These are phyloP conservation scores for Ophiothrix spiculata DNA, from an alignment of 35 echinoderm and acorn worm species.

Conservation along the genomic window DNA sequence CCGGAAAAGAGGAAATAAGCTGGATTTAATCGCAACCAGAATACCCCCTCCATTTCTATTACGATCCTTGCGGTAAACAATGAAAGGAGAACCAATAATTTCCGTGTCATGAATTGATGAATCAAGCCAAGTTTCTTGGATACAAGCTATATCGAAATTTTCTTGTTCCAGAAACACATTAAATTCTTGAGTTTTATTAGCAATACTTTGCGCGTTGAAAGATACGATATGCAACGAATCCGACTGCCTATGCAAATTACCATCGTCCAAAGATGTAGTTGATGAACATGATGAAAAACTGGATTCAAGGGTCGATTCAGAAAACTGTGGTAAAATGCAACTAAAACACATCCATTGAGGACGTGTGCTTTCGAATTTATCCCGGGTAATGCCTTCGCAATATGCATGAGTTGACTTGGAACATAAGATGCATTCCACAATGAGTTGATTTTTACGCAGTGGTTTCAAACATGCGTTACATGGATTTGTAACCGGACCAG, in stretches of 20 bases:
- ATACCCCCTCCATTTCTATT: neutral
- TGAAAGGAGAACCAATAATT: neutral
- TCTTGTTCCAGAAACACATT: neutral
- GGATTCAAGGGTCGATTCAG: neutral
- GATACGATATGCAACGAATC: neutral
- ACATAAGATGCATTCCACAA: neutral
- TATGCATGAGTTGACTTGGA: neutral
- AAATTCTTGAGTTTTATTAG: neutral
- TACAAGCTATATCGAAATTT: neutral
- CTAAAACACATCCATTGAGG: neutral
- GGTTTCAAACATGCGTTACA: neutral
- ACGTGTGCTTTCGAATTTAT: neutral
- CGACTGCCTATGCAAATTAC: neutral
- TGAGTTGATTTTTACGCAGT: neutral
- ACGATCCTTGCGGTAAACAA: neutral
- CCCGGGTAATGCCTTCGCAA: neutral
- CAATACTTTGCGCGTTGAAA: neutral
- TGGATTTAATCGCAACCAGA: neutral
- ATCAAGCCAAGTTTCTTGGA: neutral
- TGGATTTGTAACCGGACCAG: neutral
- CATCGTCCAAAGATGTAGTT: neutral
- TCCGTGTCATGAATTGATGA: neutral
- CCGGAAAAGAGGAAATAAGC: neutral
- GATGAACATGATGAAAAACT: neutral
- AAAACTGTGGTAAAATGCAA: neutral